Conservation (phyloP, 2,888 invertebrate species). For the Drosophila mulleri region DNA sequence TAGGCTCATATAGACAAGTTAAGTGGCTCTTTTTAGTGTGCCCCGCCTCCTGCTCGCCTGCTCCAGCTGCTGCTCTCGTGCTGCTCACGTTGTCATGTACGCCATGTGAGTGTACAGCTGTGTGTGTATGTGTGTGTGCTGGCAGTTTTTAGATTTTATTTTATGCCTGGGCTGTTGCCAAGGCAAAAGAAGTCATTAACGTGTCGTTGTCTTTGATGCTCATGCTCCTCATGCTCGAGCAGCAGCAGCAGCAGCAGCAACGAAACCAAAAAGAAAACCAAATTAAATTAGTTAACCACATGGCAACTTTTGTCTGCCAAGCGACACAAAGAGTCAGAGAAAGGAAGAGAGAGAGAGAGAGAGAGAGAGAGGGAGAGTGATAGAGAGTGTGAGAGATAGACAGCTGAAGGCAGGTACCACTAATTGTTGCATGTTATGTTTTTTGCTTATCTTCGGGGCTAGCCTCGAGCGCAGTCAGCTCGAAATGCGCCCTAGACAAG, state of each 20-base stretch:
- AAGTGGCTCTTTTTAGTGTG: slow-evolving; percentile 83
- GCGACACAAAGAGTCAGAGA: slow-evolving; percentile 19
- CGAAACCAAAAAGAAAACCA: slow-evolving; percentile 56
- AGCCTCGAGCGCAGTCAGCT: slow-evolving; percentile 52
- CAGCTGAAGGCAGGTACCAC: slow-evolving; percentile 50
- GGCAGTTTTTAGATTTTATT: slow-evolving; percentile 74
- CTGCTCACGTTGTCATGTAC: slow-evolving; percentile 35
- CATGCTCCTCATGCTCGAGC: slow-evolving; percentile 32
- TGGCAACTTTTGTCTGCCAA: slow-evolving; percentile 73
- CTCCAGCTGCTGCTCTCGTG: slow-evolving; percentile 10
- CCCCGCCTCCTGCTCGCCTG: slow-evolving; percentile 6
- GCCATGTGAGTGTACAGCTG: slow-evolving; percentile 47
- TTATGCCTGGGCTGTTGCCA: slow-evolving; percentile 64
- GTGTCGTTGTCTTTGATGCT: slow-evolving; percentile 80
- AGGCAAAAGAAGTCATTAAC: slow-evolving; percentile 79
- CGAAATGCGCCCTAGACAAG: slow-evolving; percentile 64
- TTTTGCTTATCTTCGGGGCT: slow-evolving; percentile 70
- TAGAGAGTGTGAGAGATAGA: not conserved
- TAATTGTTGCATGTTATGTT: slow-evolving; percentile 81
- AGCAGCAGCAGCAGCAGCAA: slow-evolving; percentile 15
- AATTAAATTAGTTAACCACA: slow-evolving; percentile 84
- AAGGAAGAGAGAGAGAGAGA: not conserved
- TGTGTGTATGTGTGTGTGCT: slow-evolving; percentile 44
- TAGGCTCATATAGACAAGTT: slow-evolving; percentile 85
- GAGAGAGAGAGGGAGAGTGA: too few species aligned